Evolutionary conservation across 2,888 invertebrate species (phyloP), one percentile per base, ranked within the genome.

Genomic region (Hypsopygia costalis): DNA sequence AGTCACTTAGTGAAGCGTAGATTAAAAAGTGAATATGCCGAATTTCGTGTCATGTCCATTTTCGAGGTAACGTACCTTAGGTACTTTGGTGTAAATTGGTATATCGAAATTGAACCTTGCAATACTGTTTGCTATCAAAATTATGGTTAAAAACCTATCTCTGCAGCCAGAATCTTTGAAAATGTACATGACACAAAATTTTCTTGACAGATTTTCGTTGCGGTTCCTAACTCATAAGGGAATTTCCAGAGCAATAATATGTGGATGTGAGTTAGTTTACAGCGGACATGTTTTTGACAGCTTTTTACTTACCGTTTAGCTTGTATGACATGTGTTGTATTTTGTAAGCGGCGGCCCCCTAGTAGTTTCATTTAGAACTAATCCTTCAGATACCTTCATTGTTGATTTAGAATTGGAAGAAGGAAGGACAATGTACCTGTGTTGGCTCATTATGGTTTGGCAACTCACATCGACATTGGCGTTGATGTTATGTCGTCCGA

Each of bases 201-300:
- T 40, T 46, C 2, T 16, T 41, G 45, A 44, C 42, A 33, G 25
- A 38, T 44, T 52, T 60, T 62, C 47, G 42, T 52, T 66, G 74
- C 71, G 61, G 69, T 81, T 78, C 79, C 79, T 76, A 72, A 54
- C 60, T 60, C 58, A 57, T 62, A 69, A 57, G 64, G 55, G 62
- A 55, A 43, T 55, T 69, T 66, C 54, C 55, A 70, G 74, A 87
- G 87, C 86, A 87, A 87, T 87, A 87, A 86, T 69, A 56, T 52
- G 72, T 75, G 86, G 86, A 85, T 87, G 87, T 87, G 87, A 82
- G 53, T 68, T 69, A 60, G 62, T 72, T 76, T 58, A 59, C 31
- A 31, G 5, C 60, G 58, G 54, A 57, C 61, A 62, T 44, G 51
- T 52, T 66, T 71, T 70, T 69, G 64, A 69, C 71, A 69, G 73